phyloP scores from a whole-genome alignment of 2,888 invertebrate species.

The Thyatira batis region DNA sequence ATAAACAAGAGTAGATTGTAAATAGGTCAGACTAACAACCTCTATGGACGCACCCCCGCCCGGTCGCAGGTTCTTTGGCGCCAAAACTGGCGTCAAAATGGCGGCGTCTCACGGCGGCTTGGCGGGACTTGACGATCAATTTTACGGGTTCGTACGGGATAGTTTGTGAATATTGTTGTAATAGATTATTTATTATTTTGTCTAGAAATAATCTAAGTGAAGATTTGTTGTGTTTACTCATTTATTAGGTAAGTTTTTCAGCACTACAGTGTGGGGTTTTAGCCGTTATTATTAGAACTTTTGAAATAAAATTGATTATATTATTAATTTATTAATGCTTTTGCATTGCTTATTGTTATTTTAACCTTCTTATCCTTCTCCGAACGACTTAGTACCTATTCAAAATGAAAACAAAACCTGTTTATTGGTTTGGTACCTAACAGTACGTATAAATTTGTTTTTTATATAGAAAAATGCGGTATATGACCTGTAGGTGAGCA shows the following conservation, averaged over 20 bases:
- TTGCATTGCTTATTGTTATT: too few species aligned
- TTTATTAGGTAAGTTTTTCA: too few species aligned
- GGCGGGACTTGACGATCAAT: conserved; percentile 47
- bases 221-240: too few species aligned
- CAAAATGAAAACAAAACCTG: too few species aligned
- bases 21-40: conserved; percentile 59
- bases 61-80: conserved; percentile 62
- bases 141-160: conserved; percentile 15
- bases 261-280: too few species aligned
- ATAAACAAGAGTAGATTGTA: conserved; percentile 25
- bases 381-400: too few species aligned
- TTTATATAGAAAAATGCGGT: too few species aligned
- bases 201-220: neutral
- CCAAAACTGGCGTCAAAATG: conserved; percentile 67
- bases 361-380: too few species aligned
- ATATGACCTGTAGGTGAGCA: neutral
- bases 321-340: too few species aligned
- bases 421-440: too few species aligned
- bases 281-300: too few species aligned
- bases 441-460: neutral
- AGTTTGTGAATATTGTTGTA: neutral
- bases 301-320: too few species aligned
- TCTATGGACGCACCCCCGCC: conserved; percentile 52
- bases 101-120: conserved; percentile 43
- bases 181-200: neutral